Evolutionary conservation across 2,797 vertebrate genomes (phyloP).

Genomic region (Oreochromis grahami): DNA sequence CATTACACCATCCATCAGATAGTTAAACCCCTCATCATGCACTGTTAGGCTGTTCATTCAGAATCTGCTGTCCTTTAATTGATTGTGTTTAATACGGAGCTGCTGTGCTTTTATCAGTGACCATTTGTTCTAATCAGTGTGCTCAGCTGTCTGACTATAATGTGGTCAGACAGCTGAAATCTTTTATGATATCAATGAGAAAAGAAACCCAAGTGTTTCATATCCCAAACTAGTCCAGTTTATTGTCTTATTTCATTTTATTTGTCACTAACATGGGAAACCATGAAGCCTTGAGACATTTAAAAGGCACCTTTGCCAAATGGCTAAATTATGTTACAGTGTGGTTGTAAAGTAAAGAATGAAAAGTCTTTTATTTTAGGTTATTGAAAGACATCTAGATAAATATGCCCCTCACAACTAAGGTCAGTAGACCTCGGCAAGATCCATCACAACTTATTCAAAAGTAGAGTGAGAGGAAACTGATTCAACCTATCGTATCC

Average conservation of each 20-base stretch:
- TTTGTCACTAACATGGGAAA: neutral
- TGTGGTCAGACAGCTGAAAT: neutral
- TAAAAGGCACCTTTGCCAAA: neutral
- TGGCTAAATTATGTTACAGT: neutral
- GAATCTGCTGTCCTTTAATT: conserved; percentile 7
- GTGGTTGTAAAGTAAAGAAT: neutral
- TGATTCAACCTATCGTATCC: neutral
- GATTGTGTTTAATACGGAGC: neutral
- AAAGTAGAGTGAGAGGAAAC: neutral
- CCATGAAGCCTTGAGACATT: neutral
- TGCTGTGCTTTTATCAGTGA: conserved; percentile 1
- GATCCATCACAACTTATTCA: neutral
- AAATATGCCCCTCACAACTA: neutral
- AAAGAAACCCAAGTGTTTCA: neutral
- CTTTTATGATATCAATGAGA: neutral
- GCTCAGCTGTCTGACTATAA: neutral
- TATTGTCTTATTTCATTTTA: neutral
- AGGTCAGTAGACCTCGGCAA: neutral
- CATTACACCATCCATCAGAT: neutral
- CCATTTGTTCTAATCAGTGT: neutral
- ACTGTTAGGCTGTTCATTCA: neutral
- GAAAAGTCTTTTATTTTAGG: neutral
- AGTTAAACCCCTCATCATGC: neutral
- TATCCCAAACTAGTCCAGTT: neutral
- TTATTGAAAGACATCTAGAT: neutral